Percentiles rank a stretch among this genome's conserved stretches.
phyloP scores from a whole-genome alignment of 2,113 vertebrate species.

The Clinocottus analis region DNA sequence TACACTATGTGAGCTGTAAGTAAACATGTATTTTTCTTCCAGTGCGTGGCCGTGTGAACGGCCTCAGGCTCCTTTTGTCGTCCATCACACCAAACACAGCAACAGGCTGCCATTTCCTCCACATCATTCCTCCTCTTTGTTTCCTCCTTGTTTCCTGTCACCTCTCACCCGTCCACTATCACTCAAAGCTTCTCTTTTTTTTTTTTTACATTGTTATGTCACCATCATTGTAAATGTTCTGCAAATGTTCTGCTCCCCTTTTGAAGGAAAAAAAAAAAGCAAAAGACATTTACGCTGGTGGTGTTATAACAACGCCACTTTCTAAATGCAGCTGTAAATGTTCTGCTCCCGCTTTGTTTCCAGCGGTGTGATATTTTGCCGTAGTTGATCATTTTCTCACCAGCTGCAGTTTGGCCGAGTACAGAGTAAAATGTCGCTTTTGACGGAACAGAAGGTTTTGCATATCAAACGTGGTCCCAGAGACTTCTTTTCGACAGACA shows the following conservation, averaged over 20 bases:
- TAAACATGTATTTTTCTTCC: neutral
- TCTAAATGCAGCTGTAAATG: conserved; percentile 2
- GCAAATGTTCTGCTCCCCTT: too few species aligned
- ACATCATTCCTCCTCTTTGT: neutral
- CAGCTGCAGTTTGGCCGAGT: neutral
- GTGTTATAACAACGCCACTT: conserved; percentile 5
- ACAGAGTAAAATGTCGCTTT: conserved; percentile 17
- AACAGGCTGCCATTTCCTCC: neutral
- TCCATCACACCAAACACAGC: neutral
- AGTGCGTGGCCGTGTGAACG: neutral
- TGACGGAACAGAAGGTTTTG: conserved; percentile 18
- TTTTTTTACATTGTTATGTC: too few species aligned
- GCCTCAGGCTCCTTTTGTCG: neutral
- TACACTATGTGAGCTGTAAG: conserved; percentile 30
- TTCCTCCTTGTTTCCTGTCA: neutral
- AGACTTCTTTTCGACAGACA: conserved; percentile 20
- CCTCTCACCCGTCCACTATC: too few species aligned
- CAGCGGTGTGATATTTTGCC: conserved; percentile 2
- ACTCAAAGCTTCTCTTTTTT: neutral
- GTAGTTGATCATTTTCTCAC: conserved; percentile 17
- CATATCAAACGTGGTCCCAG: conserved; percentile 15
- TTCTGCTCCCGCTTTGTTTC: conserved; percentile 1
- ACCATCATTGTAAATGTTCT: too few species aligned
- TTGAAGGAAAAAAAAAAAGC: too few species aligned
- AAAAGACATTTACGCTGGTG: neutral